Base-by-base conservation (phyloP, 2,888 invertebrate genomes). In the Leptodirus hochenwartii region DNA sequence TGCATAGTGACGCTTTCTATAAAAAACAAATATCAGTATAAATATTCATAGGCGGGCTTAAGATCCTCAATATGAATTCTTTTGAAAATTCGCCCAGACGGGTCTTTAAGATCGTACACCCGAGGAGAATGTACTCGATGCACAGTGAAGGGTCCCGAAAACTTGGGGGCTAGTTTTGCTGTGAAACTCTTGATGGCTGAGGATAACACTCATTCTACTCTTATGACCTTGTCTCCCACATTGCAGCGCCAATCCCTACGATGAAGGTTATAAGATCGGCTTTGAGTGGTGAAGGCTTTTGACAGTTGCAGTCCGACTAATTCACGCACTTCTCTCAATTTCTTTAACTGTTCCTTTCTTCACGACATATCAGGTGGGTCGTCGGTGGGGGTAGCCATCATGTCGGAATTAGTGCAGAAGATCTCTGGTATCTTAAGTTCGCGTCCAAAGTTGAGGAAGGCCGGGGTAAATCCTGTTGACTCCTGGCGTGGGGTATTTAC, bases 381-480 rank as follows among this genome's bases (percentile, higher is more conserved):
- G n/a, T n/a, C 15, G 3, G 3, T 27, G 9, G 13, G 4, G 12
- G 10, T 5, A 20, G 6, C 16, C 12, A 3, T n/a, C 8, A 22
- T 14, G 10, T 17, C 27, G 27, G 2, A 15, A 11, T 1, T 12
- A 10, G 2, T 27, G 31, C 11, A 27, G 14, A 8, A 12, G 25
- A 11, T 9, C 6, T 10, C 8, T 9, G 25, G 25, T 11, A 30
- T 31, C n/a, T 16, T 11, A 4, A 39, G 28, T 10, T 40, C 32
- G 11, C 39, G 25, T 4, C 39, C 39, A 20, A 38, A 42, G n/a
- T 42, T 45, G 4, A 47, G 29, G 8, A 44, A 42, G 0, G 44
- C 41, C 1, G 45, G 43, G 2, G 39, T 36, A n/a, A 37, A 40
- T 0, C 41, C 39, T 2, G 43, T 44, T 2, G 41, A 38, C 4